Conservation (phyloP, 1,140 invertebrate genomes). For the Leguminivora glycinivorella region DNA sequence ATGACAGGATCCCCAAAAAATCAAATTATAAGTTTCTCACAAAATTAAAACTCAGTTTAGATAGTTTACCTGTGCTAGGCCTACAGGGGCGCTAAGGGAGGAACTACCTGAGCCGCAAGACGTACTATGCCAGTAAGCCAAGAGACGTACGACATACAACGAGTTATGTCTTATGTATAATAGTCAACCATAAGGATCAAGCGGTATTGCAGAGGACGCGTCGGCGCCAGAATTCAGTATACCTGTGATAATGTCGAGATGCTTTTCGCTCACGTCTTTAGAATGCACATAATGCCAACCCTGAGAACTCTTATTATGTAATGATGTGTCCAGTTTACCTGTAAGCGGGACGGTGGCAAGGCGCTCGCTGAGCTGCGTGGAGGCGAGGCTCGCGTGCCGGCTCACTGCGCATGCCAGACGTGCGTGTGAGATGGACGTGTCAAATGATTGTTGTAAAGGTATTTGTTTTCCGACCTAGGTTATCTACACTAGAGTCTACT, state of each 20-base stretch:
- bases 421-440: constrained; percentile 38
- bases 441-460: not conserved
- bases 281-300: no score
- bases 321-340: constrained; percentile 57
- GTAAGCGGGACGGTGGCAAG: constrained; percentile 53
- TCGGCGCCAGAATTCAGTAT: constrained; percentile 30
- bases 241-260: no score
- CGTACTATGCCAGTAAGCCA: no score
- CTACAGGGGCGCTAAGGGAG: no score
- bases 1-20: no score
- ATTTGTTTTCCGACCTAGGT: not conserved
- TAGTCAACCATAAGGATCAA: not conserved
- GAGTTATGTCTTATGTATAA: no score
- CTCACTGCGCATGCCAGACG: constrained; percentile 69
- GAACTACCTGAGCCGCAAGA: no score
- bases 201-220: not conserved
- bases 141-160: no score
- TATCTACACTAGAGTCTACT: no score
- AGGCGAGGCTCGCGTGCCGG: constrained; percentile 70
- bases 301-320: no score
- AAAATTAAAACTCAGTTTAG: not conserved
- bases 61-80: constrained; percentile 15
- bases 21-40: no score
- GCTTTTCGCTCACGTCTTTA: no score
- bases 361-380: constrained; percentile 59